A percentile compares a stretch with the other conserved stretches of the same genome.
phyloP scores from a whole-genome alignment of 2,888 invertebrate species.

The Polymixis lichenea region DNA sequence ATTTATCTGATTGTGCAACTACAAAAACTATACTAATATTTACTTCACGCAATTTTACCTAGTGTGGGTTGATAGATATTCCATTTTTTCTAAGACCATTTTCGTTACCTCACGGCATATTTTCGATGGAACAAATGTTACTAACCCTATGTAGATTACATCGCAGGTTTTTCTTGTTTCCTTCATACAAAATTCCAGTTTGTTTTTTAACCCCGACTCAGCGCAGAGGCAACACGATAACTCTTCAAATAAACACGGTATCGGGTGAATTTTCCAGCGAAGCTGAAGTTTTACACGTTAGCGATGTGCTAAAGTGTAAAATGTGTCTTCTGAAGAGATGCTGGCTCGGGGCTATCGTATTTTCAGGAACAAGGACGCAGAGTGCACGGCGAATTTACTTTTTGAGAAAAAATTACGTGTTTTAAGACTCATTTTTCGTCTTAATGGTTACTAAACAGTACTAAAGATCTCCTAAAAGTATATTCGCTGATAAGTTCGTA shows the following conservation, averaged over 20 bases:
- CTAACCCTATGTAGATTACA: slow-evolving; percentile 32
- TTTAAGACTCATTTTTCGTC: not conserved
- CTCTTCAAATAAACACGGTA: slow-evolving; percentile 59
- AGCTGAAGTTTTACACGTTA: slow-evolving; percentile 53
- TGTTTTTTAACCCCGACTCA: slow-evolving; percentile 37
- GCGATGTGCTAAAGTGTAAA: slow-evolving; percentile 49
- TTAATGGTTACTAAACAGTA: no score
- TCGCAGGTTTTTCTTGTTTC: slow-evolving; percentile 33
- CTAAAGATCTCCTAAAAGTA: not conserved
- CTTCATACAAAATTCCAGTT: slow-evolving; percentile 35
- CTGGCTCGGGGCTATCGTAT: slow-evolving; percentile 31
- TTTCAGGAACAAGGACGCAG: slow-evolving; percentile 12
- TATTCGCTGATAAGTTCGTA: not conserved
- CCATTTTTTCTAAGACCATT: not conserved
- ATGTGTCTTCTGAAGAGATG: slow-evolving; percentile 56
- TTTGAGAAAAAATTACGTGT: not conserved
- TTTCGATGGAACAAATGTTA: slow-evolving; percentile 40
- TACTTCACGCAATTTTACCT: not conserved
- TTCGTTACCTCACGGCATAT: slow-evolving; percentile 25
- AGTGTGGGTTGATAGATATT: not conserved
- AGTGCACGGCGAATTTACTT: slow-evolving; percentile 1
- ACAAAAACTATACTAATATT: no score
- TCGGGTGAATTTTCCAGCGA: slow-evolving; percentile 39
- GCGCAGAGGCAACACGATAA: slow-evolving; percentile 35
- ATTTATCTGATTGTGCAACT: not conserved